Evolutionary conservation across 2,797 vertebrate species (phyloP).

Genomic region (Phrynocephalus vlangalii): DNA sequence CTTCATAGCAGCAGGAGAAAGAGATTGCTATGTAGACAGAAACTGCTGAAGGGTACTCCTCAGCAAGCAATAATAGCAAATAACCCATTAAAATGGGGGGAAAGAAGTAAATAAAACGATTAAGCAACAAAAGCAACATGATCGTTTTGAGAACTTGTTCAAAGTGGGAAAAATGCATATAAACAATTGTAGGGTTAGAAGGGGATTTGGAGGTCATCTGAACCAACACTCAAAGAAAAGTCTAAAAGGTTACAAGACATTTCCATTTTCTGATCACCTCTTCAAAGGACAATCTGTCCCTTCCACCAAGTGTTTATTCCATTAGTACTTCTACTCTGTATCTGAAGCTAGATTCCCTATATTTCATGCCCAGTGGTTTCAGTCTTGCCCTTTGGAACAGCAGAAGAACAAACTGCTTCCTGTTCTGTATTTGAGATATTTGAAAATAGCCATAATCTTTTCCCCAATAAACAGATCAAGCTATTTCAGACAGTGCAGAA

Average conservation of each 20-base stretch:
- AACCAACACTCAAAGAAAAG: neutral
- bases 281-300: neutral
- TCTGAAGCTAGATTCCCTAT: neutral
- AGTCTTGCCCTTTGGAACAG: neutral
- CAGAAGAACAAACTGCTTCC: neutral
- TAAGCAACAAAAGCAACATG: conserved; percentile 12
- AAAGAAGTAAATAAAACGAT: conserved; percentile 25
- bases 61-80: neutral
- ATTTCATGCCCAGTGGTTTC: neutral
- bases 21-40: neutral
- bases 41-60: neutral
- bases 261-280: neutral
- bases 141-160: neutral
- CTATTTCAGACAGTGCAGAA: neutral
- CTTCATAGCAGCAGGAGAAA: conserved; percentile 1
- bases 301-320: no score
- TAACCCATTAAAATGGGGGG: neutral
- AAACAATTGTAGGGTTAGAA: neutral
- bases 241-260: neutral
- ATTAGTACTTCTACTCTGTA: neutral
- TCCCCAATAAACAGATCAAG: neutral
- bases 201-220: neutral
- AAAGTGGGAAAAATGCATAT: no score
- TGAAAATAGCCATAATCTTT: neutral
- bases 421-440: neutral